Conservation (phyloP, 2,797 vertebrate species). For the Hozukius guyotensis region DNA sequence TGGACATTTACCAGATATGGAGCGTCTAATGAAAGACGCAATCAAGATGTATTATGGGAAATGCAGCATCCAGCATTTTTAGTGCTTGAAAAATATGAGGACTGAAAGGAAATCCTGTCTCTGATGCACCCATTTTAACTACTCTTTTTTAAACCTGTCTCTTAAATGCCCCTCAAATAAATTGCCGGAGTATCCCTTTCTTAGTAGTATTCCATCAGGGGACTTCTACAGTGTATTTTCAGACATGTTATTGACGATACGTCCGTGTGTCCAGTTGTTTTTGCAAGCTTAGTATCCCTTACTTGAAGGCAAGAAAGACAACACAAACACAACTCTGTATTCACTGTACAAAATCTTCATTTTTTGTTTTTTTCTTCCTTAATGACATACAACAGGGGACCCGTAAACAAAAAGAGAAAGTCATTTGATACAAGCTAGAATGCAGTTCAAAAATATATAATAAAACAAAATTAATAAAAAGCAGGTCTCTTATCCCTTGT, state of each 20-base stretch:
- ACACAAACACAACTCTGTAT: conserved; percentile 42
- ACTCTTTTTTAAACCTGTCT: background rate
- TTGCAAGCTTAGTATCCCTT: background rate
- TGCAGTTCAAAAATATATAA: conserved; percentile 84
- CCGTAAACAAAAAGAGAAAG: conserved; percentile 79
- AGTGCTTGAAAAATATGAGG: background rate
- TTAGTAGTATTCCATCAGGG: background rate
- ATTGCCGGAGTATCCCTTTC: background rate
- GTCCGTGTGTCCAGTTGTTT: background rate
- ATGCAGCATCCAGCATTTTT: background rate
- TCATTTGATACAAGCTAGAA: conserved; percentile 85
- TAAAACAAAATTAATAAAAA: conserved; percentile 84
- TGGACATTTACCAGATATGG: background rate
- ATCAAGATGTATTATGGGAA: background rate
- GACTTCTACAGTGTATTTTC: background rate
- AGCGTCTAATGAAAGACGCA: background rate
- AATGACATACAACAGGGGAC: conserved; percentile 84
- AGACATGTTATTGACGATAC: background rate
- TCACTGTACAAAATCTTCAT: conserved; percentile 86
- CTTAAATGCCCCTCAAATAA: background rate
- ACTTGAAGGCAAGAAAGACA: conserved; percentile 22
- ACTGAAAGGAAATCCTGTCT: background rate
- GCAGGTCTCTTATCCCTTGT: conserved; percentile 84
- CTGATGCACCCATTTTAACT: background rate
- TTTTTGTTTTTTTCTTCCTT: conserved; percentile 80